Conservation (phyloP, 2,888 invertebrate genomes). For the Metalampra italica region DNA sequence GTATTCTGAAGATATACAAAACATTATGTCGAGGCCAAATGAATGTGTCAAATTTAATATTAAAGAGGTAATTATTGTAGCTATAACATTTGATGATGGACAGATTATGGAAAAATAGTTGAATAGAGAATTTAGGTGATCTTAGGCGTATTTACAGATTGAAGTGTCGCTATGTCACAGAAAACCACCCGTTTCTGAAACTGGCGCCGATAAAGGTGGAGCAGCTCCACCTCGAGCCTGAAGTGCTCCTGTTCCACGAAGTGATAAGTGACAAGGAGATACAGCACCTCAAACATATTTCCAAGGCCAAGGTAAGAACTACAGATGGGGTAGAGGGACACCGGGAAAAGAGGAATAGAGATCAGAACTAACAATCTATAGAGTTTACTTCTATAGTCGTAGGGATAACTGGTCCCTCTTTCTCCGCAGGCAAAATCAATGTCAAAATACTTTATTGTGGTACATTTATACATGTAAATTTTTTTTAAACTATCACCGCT, state of each 20-base stretch:
- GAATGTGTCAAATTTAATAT: neutral
- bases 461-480: too few relatives aligned
- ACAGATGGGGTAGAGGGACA: too few relatives aligned
- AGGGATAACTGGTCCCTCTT: too few relatives aligned
- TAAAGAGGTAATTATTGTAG: neutral
- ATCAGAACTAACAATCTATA: too few relatives aligned
- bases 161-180: constrained; percentile 84
- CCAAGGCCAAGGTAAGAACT: constrained; percentile 92
- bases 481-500: too few relatives aligned
- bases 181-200: constrained; percentile 84
- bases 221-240: constrained; percentile 87
- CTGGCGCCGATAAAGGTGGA: constrained; percentile 90
- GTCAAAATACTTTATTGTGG: too few relatives aligned
- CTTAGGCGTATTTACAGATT: constrained; percentile 56
- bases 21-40: neutral
- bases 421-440: too few relatives aligned
- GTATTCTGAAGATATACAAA: neutral
- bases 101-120: neutral
- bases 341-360: too few relatives aligned
- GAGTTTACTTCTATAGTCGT: too few relatives aligned
- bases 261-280: constrained; percentile 95
- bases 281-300: constrained; percentile 88
- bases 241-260: constrained; percentile 91
- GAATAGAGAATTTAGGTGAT: too few relatives aligned
- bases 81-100: too few relatives aligned